Evolutionary conservation across 2,888 invertebrate species (phyloP).

Genomic region (Pyrgus malvae): DNA sequence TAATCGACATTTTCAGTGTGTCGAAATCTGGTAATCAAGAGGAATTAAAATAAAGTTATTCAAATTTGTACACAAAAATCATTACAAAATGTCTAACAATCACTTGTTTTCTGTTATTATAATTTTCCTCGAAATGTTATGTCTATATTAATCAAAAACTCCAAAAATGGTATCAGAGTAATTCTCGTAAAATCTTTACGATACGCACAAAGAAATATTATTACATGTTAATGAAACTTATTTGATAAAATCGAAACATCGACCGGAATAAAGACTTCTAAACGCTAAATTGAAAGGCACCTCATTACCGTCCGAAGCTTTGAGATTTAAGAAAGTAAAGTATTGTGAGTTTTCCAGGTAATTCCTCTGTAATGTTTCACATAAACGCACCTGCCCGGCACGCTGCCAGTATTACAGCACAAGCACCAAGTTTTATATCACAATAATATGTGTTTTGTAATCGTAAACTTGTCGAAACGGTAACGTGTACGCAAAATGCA

Average conservation of each 20-base stretch:
- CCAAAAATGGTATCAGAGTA: too few species aligned
- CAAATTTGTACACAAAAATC: too few species aligned
- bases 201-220: too few species aligned
- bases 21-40: too few species aligned
- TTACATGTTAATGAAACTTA: not conserved
- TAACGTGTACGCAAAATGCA: conserved; percentile 58
- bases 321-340: conserved; percentile 58
- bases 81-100: too few species aligned
- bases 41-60: too few species aligned
- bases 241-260: not conserved
- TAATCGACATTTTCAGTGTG: too few species aligned
- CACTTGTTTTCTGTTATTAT: too few species aligned
- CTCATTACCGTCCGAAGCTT: conserved; percentile 34
- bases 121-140: too few species aligned
- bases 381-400: conserved; percentile 81
- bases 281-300: not conserved
- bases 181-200: too few species aligned
- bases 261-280: conserved; percentile 9
- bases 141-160: too few species aligned
- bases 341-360: conserved; percentile 70
- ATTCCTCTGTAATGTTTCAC: conserved; percentile 75
- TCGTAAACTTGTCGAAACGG: conserved; percentile 76
- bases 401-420: conserved; percentile 81
- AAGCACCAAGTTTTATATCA: conserved; percentile 80
- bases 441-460: conserved; percentile 80